Evolutionary conservation across 2,797 vertebrate genomes (phyloP), one percentile per base, ranked within the genome.

Genomic region (Lutjanus campechanus): DNA sequence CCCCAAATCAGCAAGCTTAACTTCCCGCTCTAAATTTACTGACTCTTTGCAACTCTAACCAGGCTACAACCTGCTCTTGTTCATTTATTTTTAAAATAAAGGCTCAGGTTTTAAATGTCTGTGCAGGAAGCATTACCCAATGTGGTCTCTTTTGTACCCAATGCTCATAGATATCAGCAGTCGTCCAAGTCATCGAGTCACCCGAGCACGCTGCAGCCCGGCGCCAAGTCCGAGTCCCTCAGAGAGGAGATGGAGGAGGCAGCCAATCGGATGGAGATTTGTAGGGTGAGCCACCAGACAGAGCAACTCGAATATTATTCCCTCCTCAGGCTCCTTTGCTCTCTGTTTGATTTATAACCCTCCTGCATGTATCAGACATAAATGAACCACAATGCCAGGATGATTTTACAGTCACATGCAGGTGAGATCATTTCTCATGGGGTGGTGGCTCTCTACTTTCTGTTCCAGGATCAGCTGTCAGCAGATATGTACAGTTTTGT

Each of bases 221-320:
- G 98, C 7, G 96, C 98, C 95, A 99, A 99, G 92, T 95, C 97
- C 0, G 98, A 99, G 9, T 96, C 98, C 77, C 97, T 99, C 87
- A 95, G 98, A 96, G 98, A 99, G 91, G 98, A 99, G 92, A 99
- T 99, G 98, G 98, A 99, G 89, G 98, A 99, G 92, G 96, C 98
- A 1, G 98, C 98, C 91, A 99, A 99, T 95, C 96, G 97, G 88
- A 98, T 99, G 96, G 98, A 99, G 95, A 99, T 99, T 90, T 99
- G 98, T 95, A 96, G 98, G 97, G 98, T 99, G 95, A 89, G 93
- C 78, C 73, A 71, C 68, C 19, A 50, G 61, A 67, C 67, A 67
- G n/a, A 80, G 46, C 46, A 20, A 19, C 15, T 64, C 10, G 1
- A 47, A 36, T 66, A 44, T 60, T 64, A 44, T 60, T 64, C 65